Percentiles rank a stretch among this genome's conserved stretches.
phyloP scores from a whole-genome alignment of 2,113 vertebrate genomes.

The Pycnonotus jocosus region DNA sequence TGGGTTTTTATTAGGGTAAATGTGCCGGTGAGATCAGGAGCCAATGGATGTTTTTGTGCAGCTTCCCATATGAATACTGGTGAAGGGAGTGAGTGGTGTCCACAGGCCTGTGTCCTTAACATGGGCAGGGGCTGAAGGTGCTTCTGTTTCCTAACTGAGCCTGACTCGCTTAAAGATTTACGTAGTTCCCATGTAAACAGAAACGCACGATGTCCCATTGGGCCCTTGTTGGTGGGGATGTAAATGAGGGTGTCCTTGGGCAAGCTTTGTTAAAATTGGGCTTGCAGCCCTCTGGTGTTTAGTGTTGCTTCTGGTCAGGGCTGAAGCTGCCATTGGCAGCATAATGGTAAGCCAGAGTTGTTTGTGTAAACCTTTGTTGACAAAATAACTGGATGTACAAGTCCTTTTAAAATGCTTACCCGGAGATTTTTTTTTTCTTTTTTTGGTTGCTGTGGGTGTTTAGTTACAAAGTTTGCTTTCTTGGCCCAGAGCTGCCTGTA shows the following conservation, averaged over 20 bases:
- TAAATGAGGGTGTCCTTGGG: background rate
- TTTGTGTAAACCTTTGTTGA: slow-evolving; percentile 19
- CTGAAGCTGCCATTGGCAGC: background rate
- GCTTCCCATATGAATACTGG: background rate
- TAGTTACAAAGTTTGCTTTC: background rate
- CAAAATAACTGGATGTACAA: background rate
- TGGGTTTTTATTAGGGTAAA: background rate
- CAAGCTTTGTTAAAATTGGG: background rate
- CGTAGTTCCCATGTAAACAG: background rate
- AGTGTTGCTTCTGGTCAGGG: background rate
- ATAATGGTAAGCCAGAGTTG: background rate
- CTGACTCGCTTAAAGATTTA: background rate
- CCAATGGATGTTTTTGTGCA: fast-evolving
- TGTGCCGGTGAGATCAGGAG: background rate
- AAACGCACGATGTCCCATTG: fast-evolving
- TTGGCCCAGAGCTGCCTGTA: background rate
- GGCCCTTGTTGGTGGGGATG: background rate
- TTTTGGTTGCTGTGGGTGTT: background rate
- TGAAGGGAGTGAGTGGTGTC: background rate
- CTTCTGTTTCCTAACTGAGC: background rate
- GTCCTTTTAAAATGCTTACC: background rate
- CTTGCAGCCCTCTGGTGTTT: background rate
- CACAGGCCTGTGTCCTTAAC: fast-evolving
- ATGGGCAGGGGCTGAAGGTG: background rate
- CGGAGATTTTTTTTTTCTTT: background rate